Evolutionary conservation across 2,113 vertebrate species (phyloP), one percentile per base, ranked within the genome.

Genomic region (Upupa epops): DNA sequence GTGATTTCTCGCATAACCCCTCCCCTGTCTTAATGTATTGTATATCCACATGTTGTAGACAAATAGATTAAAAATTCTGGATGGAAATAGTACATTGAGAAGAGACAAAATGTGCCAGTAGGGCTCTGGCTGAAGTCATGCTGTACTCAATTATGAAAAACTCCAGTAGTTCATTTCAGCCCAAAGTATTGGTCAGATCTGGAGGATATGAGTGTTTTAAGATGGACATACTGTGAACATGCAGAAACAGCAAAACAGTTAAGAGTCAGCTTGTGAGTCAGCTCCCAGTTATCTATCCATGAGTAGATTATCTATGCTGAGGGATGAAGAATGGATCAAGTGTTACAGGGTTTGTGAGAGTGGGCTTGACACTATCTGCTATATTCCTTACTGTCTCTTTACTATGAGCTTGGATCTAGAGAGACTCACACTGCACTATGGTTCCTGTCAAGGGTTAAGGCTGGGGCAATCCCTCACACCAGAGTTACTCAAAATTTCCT

Each of bases 21-120:
- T 5, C 60, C 74, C 46, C 66, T 5, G 81, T 93, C 65, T 90
- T 83, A 74, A n/a, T 11, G 49, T 46, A 70, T 32, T 74, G 1
- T 72, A 54, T 25, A 86, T 86, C 77, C 90, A 82, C 66, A 60
- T 24, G 4, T 37, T 80, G 40, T 37, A 21, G 51, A 84, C 51
- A 70, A 83, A 79, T 17, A 52, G 61, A 77, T 59, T 4, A 93
- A 95, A 90, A 65, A 90, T 40, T 69, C 77, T 94, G 93, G 54
- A 60, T 88, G 72, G 76, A 94, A 82, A 94, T 87, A 94, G 80
- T 78, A 95, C 84, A 92, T 86, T 70, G 51, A 76, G 84, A 29
- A 68, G 37, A 83, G 29, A 46, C 40, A 74, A 94, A 95, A 81
- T 54, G 17, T 78, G 45, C 74, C 61, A 81, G 73, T 37, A 83